phyloP scores from a whole-genome alignment of 2,113 vertebrate genomes.

The Sylvietta virens region DNA sequence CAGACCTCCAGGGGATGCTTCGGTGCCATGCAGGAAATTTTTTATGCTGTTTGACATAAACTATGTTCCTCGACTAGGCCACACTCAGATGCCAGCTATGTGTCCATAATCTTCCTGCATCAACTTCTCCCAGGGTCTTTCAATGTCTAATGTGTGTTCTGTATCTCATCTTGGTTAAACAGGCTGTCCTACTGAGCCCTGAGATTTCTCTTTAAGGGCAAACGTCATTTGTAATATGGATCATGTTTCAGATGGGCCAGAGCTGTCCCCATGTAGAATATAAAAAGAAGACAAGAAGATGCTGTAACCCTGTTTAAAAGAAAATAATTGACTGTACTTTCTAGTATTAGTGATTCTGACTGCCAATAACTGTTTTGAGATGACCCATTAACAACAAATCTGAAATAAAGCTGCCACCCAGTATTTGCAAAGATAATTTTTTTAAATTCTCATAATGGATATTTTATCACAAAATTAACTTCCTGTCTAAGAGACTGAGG shows the following conservation, averaged over 20 bases:
- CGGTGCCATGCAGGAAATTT: not conserved
- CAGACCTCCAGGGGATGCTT: not conserved
- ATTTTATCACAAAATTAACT: not conserved
- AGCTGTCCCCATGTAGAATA: not conserved
- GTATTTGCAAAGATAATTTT: not conserved
- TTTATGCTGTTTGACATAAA: not conserved
- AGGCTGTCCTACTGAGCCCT: not conserved
- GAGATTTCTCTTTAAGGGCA: not conserved
- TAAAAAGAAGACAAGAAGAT: not conserved
- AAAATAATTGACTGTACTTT: not conserved
- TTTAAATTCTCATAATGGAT: not conserved
- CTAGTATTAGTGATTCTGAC: not conserved
- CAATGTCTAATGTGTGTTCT: not conserved
- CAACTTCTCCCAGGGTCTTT: not conserved
- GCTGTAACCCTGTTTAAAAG: not conserved
- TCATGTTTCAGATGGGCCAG: not conserved
- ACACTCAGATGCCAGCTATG: not conserved
- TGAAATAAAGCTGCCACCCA: not conserved
- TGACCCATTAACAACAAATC: not conserved
- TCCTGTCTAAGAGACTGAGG: not conserved
- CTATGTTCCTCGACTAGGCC: not conserved
- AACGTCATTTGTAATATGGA: not conserved
- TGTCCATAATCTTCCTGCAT: not conserved
- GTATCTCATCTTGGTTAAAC: not conserved
- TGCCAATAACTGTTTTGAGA: not conserved